A percentile compares a stretch with the other conserved stretches of the same genome.
These are phyloP conservation scores for Tyria jacobaeae DNA, from an alignment of 2,888 invertebrate species.

Conservation along the genomic window DNA sequence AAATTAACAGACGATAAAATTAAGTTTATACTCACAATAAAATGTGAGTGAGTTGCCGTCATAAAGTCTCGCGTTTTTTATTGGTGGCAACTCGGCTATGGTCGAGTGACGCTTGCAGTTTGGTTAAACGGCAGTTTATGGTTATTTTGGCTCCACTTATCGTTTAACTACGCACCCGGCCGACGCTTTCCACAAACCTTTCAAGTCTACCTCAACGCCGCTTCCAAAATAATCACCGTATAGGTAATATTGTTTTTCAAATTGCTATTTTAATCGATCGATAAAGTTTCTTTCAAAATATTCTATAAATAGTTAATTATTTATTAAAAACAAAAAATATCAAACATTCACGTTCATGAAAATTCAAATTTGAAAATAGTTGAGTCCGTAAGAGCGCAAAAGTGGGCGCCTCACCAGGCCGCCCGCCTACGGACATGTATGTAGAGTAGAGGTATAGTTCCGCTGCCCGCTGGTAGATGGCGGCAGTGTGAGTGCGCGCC, in stretches of 20 bases:
- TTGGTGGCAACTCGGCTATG: slow-evolving; percentile 81
- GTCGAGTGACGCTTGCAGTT: slow-evolving; percentile 85
- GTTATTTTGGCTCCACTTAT: slow-evolving; percentile 86
- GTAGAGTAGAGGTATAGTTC: slow-evolving; percentile 57
- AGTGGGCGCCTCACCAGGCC: slow-evolving; percentile 59
- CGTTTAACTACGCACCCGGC: slow-evolving; percentile 85
- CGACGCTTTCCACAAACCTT: slow-evolving; percentile 74
- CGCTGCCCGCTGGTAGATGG: slow-evolving; percentile 81
- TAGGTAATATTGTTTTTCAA: neutral
- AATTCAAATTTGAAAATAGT: slow-evolving; percentile 16
- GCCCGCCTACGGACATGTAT: slow-evolving; percentile 64
- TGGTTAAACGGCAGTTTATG: slow-evolving; percentile 86
- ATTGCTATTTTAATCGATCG: too few relatives aligned
- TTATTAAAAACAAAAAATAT: neutral
- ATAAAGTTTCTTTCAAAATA: neutral
- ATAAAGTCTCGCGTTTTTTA: slow-evolving; percentile 87
- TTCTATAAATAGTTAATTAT: neutral
- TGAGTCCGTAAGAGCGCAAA: slow-evolving; percentile 27
- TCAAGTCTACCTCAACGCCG: slow-evolving; percentile 32
- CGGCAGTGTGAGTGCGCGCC: slow-evolving; percentile 64
- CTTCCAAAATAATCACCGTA: neutral
- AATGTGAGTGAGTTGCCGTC: slow-evolving; percentile 87
- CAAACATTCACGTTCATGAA: neutral
- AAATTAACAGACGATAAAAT: slow-evolving; percentile 87
- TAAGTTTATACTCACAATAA: slow-evolving; percentile 87